Percentiles rank a stretch among this genome's conserved stretches.
These are phyloP conservation scores for Odocoileus hemionus DNA, from an alignment of 2,113 vertebrate genomes.

Conservation along the genomic window DNA sequence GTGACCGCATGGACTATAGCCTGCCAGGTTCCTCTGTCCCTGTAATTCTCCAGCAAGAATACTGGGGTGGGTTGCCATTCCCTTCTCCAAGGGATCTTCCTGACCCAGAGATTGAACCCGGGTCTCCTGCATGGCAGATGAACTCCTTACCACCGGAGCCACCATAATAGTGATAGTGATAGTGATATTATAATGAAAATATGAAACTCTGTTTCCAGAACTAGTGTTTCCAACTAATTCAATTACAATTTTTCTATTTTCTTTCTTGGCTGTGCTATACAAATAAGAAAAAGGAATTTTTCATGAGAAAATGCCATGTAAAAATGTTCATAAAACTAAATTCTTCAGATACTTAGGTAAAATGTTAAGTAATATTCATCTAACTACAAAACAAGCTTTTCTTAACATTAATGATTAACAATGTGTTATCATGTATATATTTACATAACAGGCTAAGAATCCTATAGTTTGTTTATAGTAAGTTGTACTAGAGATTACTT, in stretches of 20 bases:
- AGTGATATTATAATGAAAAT: not conserved
- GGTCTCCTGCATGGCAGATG: not conserved
- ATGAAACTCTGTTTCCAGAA: not conserved
- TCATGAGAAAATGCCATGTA: not conserved
- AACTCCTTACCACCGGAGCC: not conserved
- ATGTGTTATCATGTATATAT: not conserved
- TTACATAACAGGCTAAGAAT: not conserved
- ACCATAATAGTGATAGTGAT: not conserved
- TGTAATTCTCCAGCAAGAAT: not conserved
- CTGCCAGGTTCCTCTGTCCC: not conserved
- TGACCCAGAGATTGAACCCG: not conserved
- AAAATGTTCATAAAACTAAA: not conserved
- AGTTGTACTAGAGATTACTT: not conserved
- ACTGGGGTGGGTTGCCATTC: not conserved
- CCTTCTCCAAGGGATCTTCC: not conserved
- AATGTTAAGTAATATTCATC: not conserved
- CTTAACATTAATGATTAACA: not conserved
- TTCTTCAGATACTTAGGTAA: not conserved
- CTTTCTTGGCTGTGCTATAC: not conserved
- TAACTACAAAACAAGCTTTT: conserved; percentile 7
- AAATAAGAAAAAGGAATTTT: not conserved
- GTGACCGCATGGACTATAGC: not conserved
- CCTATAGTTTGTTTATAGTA: not conserved
- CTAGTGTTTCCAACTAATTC: not conserved
- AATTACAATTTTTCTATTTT: not conserved